Percentiles rank a stretch among this genome's conserved stretches.
phyloP scores from a whole-genome alignment of 2,113 vertebrate genomes.

The Rhinoptilus africanus region DNA sequence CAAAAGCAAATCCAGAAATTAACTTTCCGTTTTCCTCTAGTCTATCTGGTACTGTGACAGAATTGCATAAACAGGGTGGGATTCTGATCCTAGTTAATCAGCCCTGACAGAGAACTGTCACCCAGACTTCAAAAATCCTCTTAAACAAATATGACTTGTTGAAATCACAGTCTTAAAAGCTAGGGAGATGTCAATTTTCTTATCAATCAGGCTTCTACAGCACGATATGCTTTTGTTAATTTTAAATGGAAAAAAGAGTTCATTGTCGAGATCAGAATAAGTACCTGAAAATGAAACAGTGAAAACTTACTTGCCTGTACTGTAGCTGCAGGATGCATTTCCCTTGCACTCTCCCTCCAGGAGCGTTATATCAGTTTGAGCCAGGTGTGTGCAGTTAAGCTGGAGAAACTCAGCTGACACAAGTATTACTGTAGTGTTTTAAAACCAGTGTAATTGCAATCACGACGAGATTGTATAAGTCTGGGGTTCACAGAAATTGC shows the following conservation, averaged over 20 bases:
- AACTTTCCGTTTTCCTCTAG: neutral
- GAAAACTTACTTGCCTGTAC: rapidly evolving
- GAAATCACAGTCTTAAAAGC: neutral
- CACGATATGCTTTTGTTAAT: rapidly evolving
- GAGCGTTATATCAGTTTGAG: neutral
- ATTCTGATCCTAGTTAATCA: neutral
- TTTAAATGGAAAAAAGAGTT: neutral
- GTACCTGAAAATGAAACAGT: rapidly evolving
- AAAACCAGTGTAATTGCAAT: neutral
- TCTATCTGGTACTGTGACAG: no score
- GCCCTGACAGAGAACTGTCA: neutral
- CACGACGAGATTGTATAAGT: rapidly evolving
- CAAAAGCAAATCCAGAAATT: neutral
- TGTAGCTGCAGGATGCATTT: rapidly evolving
- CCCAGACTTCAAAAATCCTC: neutral
- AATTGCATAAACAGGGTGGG: rapidly evolving
- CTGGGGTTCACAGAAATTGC: neutral
- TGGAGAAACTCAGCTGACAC: neutral
- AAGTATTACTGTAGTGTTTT: neutral
- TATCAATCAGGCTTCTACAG: neutral
- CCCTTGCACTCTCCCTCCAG: rapidly evolving
- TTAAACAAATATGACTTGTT: neutral
- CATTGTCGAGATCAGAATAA: neutral
- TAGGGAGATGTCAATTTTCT: neutral
- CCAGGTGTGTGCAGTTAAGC: neutral